phyloP scores from a whole-genome alignment of 2,797 vertebrate species.

The Peromyscus aztecus region DNA sequence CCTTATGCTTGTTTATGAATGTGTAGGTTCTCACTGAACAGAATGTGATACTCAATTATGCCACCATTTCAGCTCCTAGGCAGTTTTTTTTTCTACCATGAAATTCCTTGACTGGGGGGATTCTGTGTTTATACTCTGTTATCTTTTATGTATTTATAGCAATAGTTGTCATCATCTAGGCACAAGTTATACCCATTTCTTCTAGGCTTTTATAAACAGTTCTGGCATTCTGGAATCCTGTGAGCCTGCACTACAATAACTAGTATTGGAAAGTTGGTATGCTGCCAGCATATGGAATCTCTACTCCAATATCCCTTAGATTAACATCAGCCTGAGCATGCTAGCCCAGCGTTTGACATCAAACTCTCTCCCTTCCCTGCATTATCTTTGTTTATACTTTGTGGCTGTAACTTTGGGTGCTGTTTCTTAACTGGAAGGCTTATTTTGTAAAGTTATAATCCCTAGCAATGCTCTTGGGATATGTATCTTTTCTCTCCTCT shows the following conservation, averaged over 20 bases:
- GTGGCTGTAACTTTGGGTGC: conserved; percentile 2
- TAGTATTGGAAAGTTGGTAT: conserved; percentile 44
- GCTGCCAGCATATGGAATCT: neutral
- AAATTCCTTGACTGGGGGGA: neutral
- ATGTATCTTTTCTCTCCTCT: neutral
- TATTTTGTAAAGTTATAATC: neutral
- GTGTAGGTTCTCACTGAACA: conserved; percentile 21
- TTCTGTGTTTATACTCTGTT: conserved; percentile 20
- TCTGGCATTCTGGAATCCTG: conserved; percentile 31
- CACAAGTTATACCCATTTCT: conserved; percentile 53
- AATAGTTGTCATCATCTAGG: conserved; percentile 16
- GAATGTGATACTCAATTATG: conserved; percentile 29
- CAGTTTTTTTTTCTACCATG: neutral
- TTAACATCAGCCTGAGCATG: conserved; percentile 13
- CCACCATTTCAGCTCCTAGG: neutral
- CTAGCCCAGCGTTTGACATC: neutral
- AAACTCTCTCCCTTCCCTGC: neutral
- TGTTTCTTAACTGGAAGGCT: neutral
- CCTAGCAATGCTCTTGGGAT: neutral
- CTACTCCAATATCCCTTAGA: conserved; percentile 8
- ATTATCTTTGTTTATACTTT: conserved; percentile 52
- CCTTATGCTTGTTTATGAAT: conserved; percentile 30
- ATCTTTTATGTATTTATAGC: conserved; percentile 27
- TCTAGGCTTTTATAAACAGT: conserved; percentile 39
- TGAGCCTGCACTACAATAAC: neutral